Evolutionary conservation across 1,140 invertebrate genomes (phyloP).

Genomic region (Cydia amplana): DNA sequence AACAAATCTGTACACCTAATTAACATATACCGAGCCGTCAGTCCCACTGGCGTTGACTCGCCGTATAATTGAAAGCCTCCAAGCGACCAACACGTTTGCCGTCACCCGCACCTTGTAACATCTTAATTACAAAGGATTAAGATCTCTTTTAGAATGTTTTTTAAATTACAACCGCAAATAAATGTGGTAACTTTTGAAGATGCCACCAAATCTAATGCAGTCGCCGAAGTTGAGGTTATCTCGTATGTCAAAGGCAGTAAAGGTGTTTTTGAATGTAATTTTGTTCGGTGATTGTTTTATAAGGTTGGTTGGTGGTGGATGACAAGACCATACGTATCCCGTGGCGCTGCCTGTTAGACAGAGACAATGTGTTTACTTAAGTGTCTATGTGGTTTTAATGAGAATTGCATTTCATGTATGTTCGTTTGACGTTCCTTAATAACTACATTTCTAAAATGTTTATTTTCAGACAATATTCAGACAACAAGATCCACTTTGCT

Average conservation of each 20-base stretch:
- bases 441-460: not conserved
- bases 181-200: not conserved
- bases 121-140: not conserved
- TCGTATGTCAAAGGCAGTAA: not conserved
- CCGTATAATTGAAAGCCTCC: slow-evolving; percentile 37
- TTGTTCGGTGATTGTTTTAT: not conserved
- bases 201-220: not conserved
- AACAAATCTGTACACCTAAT: slow-evolving; percentile 33
- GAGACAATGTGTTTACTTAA: slow-evolving; percentile 15
- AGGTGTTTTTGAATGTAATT: not conserved
- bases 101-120: not conserved
- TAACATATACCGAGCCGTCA: slow-evolving; percentile 34
- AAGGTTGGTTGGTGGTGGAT: not conserved
- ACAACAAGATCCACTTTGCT: no score
- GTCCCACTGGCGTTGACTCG: slow-evolving; percentile 25
- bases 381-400: slow-evolving; percentile 9
- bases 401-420: not conserved
- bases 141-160: not conserved
- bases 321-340: slow-evolving; percentile 13
- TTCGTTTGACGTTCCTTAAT: not conserved
- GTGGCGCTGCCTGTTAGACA: slow-evolving; percentile 18
- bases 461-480: no score
- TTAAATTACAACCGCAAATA: not conserved
- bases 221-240: not conserved
- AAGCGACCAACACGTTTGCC: slow-evolving; percentile 27